Conservation (phyloP, 53 echinoderm and acorn worm genomes). For the Antedon mediterranea region DNA sequence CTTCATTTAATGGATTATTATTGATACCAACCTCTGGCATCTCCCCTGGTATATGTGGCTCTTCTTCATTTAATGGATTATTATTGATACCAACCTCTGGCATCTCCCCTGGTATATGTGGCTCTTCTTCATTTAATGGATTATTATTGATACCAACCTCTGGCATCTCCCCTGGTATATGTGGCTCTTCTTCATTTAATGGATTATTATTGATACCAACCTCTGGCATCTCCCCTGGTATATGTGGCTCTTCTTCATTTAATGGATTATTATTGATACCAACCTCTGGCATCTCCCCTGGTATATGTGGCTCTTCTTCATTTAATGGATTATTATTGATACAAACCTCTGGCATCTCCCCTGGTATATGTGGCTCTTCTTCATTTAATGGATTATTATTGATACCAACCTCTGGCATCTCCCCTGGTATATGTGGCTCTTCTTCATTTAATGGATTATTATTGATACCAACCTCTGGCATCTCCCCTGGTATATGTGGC, state of each 20-base stretch:
- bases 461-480: constrained; percentile 53
- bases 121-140: constrained; percentile 30
- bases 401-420: constrained; percentile 64
- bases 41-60: constrained; percentile 46
- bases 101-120: constrained; percentile 50
- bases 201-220: constrained; percentile 21
- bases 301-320: constrained; percentile 32
- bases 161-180: constrained; percentile 64
- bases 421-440: constrained; percentile 39
- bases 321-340: constrained; percentile 3
- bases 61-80: constrained; percentile 29
- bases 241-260: constrained; percentile 33
- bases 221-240: constrained; percentile 75
- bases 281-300: constrained; percentile 85
- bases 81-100: constrained; percentile 48
- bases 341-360: constrained; percentile 77
- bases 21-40: constrained; percentile 56
- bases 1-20: constrained; percentile 23
- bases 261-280: neutral
- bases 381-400: constrained; percentile 16
- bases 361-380: constrained; percentile 36
- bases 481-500: constrained; percentile 44
- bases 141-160: constrained; percentile 38
- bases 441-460: constrained; percentile 30
- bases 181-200: constrained; percentile 27